Base-by-base conservation (phyloP, 2,888 invertebrate genomes). In the Himalopsyche japonica region DNA sequence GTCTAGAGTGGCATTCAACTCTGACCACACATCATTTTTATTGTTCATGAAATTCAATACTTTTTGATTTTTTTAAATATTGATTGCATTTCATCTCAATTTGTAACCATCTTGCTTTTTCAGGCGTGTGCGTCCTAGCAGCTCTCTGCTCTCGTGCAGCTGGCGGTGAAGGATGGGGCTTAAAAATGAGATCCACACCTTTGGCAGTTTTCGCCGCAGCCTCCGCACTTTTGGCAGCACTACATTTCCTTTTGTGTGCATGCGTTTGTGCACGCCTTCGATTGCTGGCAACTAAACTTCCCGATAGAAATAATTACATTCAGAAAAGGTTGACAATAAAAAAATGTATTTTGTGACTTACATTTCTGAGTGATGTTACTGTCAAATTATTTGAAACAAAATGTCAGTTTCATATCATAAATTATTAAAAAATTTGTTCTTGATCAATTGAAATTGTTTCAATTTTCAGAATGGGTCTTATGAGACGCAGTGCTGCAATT, bases 181-280 rank as follows among this genome's bases (percentile, higher is more conserved):
- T 95, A 86, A 92, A 94, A 86, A 91, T 91, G 81, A 92, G 92
- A 32, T 92, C 93, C 30, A 90, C 93, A 24, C 92, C 95, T 82
- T 95, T 94, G 88, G 92, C 93, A 86, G 94, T 95, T 88, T 95
- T 95, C 89, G 92, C 94, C 37, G 94, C 93, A 80, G 95, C 95
- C 84, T 94, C 95, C 87, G 93, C 93, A 43, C 92, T 96, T 84
- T 94, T 96, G 88, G 92, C 95, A 57, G 89, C 94, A 48, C 93
- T 96, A 79, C 95, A 96, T 88, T 90, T 94, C 76, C 93, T 95
- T 81, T 92, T 96, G 82, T 95, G 95, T 87, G 91, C 94, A 88
- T 95, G 94, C 88, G 94, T 96, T 34, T 93, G 95, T 85, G 92
- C 93, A 87, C 92, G 95, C 85, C 90, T 95, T 87, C 90, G 93